Evolutionary conservation across 2,888 invertebrate genomes (phyloP).

Genomic region (Eupithecia abbreviata): DNA sequence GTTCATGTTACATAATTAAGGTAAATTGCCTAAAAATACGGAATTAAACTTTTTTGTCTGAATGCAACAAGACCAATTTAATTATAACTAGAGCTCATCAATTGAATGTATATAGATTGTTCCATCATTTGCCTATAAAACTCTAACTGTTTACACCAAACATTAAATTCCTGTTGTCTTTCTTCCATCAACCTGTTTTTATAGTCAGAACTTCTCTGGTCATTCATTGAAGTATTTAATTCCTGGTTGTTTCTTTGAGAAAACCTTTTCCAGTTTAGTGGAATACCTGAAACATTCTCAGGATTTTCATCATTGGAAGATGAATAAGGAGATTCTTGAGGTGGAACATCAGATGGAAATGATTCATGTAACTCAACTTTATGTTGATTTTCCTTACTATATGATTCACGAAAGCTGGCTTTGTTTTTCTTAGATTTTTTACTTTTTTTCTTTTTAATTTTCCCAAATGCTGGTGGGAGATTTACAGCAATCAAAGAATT

Average conservation of each 20-base stretch:
- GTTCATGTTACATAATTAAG: not conserved
- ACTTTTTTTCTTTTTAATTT: constrained; percentile 21
- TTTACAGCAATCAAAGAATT: constrained; percentile 29
- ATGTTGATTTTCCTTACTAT: constrained; percentile 14
- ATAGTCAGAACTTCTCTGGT: constrained; percentile 4
- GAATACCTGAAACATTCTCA: not conserved
- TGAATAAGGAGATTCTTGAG: constrained; percentile 10
- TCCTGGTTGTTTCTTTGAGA: not conserved
- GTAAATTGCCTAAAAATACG: not conserved
- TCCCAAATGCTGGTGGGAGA: constrained; percentile 37
- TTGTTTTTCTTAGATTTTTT: constrained; percentile 12
- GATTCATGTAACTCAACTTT: not conserved
- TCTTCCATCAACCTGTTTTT: constrained; percentile 18
- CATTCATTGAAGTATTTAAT: not conserved
- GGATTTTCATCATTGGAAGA: constrained; percentile 19
- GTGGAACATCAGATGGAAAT: not conserved
- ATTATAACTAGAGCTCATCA: constrained; percentile 47
- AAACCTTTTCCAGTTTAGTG: not conserved
- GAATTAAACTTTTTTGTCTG: not conserved
- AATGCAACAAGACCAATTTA: not conserved
- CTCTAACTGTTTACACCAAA: constrained; percentile 70
- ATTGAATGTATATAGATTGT: constrained; percentile 63
- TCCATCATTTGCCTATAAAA: constrained; percentile 61
- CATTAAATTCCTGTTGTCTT: constrained; percentile 32
- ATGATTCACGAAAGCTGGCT: not conserved